These are phyloP conservation scores for Lepidothrix coronata DNA, from an alignment of 2,113 vertebrate genomes.

Conservation along the genomic window DNA sequence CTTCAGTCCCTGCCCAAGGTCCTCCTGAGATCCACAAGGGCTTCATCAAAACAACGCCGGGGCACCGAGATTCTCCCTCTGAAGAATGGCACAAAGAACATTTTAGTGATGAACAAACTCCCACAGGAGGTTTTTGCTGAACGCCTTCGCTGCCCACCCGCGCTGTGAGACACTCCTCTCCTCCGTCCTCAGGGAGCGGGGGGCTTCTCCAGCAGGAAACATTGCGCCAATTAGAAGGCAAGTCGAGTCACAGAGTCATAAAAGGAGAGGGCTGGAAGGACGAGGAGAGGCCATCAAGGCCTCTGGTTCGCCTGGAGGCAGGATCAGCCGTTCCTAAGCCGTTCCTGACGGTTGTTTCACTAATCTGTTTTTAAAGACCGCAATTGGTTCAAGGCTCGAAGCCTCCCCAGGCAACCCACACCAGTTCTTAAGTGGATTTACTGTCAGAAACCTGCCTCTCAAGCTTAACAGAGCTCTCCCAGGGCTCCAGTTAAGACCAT, in stretches of 20 bases:
- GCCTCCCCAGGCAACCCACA: neutral
- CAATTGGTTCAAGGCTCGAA: neutral
- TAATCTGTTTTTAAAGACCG: constrained; percentile 17
- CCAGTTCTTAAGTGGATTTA: neutral
- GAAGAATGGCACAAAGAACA: neutral
- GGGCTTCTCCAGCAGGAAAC: neutral
- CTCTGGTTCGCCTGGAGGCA: constrained; percentile 12
- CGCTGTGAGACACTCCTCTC: neutral
- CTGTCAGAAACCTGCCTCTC: neutral
- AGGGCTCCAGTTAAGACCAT: neutral
- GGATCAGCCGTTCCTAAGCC: neutral
- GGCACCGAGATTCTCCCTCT: neutral
- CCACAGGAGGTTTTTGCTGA: neutral
- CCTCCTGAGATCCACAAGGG: neutral
- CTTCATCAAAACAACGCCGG: neutral
- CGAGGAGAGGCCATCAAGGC: neutral
- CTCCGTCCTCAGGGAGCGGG: neutral
- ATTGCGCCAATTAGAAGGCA: neutral
- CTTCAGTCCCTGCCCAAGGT: neutral
- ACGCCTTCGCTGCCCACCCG: neutral
- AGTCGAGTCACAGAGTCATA: neutral
- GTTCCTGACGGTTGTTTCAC: constrained; percentile 17
- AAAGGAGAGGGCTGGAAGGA: neutral
- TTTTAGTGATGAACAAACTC: neutral
- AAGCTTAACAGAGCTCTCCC: neutral